Base-by-base conservation (phyloP, 2,797 vertebrate genomes). In the Myoxocephalus aenaeus region DNA sequence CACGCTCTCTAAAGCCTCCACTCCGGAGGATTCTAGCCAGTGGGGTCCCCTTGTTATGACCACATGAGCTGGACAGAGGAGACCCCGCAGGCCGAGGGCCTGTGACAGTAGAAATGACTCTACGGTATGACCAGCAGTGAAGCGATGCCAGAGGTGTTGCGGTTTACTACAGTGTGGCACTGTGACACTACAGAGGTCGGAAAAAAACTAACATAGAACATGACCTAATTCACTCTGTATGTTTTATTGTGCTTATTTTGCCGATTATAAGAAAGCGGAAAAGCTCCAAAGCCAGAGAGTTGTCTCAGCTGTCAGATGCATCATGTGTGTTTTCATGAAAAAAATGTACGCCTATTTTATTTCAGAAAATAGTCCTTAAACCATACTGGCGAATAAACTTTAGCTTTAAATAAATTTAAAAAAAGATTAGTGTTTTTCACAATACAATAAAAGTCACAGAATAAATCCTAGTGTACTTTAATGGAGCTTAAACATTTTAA, bases 151-250 rank as follows among this genome's bases (percentile, higher is more conserved):
- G 0, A 77, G 57, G 72, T 77, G 29, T 46, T 14, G 46, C 56
- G 65, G 11, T 75, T 68, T 51, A 44, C 53, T 54, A 44, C 54
- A 62, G 61, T 51, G 44, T 79, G 34, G 69, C 70, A 63, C 66
- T 53, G 46, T 67, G 38, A 75, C 65, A 73, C 56, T 29, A 61
- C 54, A 65, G 63, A 75, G 32, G 67, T 76, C 70, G 75, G n/a
- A 66, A 20, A 20, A 11, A 53, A 17, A 66, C 2, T 2, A 18
- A 65, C 53, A 70, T 44, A 29, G 32, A 32, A 32, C 32, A 32
- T 75, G 18, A 81, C 62, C 57, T 42, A 12, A 12, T 69, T 70
- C 18, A 12, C 8, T 22, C 48, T 50, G 54, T 53, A 1, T 57
- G 38, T 53, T 71, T 67, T 48, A 27, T n/a, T 61, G 27, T 40